phyloP scores from a whole-genome alignment of 2,797 vertebrate species.

The Capromys pilorides region DNA sequence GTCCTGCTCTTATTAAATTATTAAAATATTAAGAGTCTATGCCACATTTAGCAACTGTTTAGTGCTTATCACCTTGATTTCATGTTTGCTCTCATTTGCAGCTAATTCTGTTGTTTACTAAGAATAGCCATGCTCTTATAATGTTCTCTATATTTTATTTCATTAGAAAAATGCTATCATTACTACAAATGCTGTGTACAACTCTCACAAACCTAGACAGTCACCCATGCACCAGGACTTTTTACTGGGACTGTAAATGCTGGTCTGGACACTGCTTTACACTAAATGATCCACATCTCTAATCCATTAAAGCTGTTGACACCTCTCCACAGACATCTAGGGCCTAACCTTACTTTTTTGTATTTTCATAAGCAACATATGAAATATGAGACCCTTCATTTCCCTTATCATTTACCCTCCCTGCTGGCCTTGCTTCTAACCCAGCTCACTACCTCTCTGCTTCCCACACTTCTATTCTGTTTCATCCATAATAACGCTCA shows the following conservation, averaged over 20 bases:
- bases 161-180: background rate
- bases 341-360: background rate
- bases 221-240: background rate
- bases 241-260: background rate
- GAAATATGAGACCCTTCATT: background rate
- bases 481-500: background rate
- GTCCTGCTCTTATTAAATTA: background rate
- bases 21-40: background rate
- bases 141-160: background rate
- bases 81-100: background rate
- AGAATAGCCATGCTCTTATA: background rate
- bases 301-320: background rate
- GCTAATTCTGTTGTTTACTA: background rate
- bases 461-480: background rate
- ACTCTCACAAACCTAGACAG: background rate
- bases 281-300: background rate
- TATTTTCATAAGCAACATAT: conserved; percentile 21
- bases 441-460: background rate
- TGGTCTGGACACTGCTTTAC: background rate
- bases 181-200: background rate
- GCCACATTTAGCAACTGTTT: background rate
- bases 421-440: background rate
- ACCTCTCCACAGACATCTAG: background rate
- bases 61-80: background rate
- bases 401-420: background rate